Conservation (phyloP, 2,888 invertebrate genomes). For the Sinohyriopsis cumingii region DNA sequence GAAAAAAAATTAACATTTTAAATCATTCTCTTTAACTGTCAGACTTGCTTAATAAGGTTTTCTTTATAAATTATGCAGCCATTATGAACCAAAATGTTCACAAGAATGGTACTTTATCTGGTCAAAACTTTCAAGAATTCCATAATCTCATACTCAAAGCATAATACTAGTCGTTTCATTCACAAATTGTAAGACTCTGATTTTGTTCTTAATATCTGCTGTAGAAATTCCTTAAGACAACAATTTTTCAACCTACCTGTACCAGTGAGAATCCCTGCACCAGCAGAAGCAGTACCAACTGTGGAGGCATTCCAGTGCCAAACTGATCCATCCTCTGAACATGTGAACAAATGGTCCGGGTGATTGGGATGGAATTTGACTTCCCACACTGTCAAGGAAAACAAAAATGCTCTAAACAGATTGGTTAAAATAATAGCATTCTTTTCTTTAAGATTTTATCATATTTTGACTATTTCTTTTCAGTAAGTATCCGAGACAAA, state of each 20-base stretch:
- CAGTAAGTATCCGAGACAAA: neutral
- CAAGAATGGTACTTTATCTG: no score
- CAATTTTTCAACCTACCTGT: slow-evolving; percentile 34
- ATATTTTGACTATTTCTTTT: neutral
- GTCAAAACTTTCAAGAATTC: no score
- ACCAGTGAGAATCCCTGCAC: slow-evolving; percentile 29
- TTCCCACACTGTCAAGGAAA: slow-evolving; percentile 79
- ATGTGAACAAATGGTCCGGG: slow-evolving; percentile 87
- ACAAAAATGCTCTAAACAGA: slow-evolving; percentile 5
- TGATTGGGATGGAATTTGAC: slow-evolving; percentile 89
- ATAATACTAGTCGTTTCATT: no score
- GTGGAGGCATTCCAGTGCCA: slow-evolving; percentile 87
- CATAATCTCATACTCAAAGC: no score
- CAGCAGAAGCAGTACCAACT: slow-evolving; percentile 18
- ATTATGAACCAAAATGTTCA: no score
- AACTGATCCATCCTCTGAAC: slow-evolving; percentile 86
- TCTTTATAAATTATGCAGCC: no score
- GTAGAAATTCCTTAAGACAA: neutral
- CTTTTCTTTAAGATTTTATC: neutral
- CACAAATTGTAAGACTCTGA: no score
- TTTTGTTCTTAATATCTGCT: neutral
- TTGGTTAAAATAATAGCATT: neutral
- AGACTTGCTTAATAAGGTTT: no score
- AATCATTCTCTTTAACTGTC: no score
- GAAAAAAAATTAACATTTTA: no score